Base-by-base conservation (phyloP, 2,888 invertebrate species). In the Agrochola lota region DNA sequence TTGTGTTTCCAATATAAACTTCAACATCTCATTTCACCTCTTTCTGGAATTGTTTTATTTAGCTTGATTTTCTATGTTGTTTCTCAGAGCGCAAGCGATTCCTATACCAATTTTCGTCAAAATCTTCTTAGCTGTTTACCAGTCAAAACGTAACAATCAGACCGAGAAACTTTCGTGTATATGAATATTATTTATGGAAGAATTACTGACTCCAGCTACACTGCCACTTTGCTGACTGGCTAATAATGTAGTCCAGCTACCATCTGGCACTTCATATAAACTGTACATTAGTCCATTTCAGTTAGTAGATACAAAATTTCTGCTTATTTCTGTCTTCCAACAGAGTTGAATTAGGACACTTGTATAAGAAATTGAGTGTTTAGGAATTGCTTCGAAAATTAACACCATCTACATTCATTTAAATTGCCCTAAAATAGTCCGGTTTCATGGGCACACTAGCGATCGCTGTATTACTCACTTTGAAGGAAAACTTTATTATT, bases 401-500 rank as follows among this genome's bases (percentile, higher is more conserved):
- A 30, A 8, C 49, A 30, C 1, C 20, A 20, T 9, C 8, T 8
- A 15, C 8, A 23, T 68, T 55, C 0, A 6, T 23, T 30, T 57
- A n/a, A n/a, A 17, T 62, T 57, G 35, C 35, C n/a, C 35, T n/a
- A 6, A 17, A 4, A 20, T 4, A 62, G 35, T n/a, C 9, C 9
- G n/a, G 3, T 35, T 23, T n/a, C 5, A 17, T 69, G 59, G 68
- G 2, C 68, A 59, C 59, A n/a, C 30, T 35, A 57, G 35, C 6
- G 11, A 17, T 59, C 7, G 17, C 35, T 35, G 17, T 35, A 35
- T 69, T 69, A 69, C n/a, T 60, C 62, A 62, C 11, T 9, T 55
- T 68, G 23, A 35, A 69, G 35, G 68, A 68, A 57, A 68, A 68
- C 6, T 17, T 68, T 57, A 59, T 68, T 1, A 57, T 35, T 69